Conservation (phyloP, 2,888 invertebrate species). For the Orthosia gracilis region DNA sequence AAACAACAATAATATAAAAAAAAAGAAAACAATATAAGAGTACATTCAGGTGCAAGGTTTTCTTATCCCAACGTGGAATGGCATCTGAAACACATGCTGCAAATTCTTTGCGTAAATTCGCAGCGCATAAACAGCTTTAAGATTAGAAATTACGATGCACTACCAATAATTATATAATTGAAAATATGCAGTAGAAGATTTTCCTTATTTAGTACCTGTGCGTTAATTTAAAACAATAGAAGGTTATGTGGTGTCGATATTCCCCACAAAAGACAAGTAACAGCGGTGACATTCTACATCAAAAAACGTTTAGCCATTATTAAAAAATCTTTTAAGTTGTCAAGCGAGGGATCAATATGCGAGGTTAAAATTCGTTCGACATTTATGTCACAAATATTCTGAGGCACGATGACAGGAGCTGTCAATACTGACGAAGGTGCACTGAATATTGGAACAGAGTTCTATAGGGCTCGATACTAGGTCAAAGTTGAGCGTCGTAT, state of each 20-base stretch:
- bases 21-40: no score
- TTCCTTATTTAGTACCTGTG: background rate
- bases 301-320: constrained; percentile 7
- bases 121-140: background rate
- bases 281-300: background rate
- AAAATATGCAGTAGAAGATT: background rate
- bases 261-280: background rate
- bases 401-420: constrained; percentile 67
- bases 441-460: constrained; percentile 70
- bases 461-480: constrained; percentile 70
- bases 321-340: constrained; percentile 30
- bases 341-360: constrained; percentile 15
- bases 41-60: constrained; percentile 15
- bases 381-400: constrained; percentile 66
- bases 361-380: constrained; percentile 38
- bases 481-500: constrained; percentile 65
- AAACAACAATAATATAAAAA: no score
- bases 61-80: background rate
- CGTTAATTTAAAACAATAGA: background rate
- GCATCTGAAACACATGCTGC: constrained; percentile 4
- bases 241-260: background rate
- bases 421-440: constrained; percentile 79
- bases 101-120: background rate
- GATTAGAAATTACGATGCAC: background rate
- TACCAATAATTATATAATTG: background rate